These are phyloP conservation scores for Tenualosa thibaudeaui DNA, from an alignment of 2,797 vertebrate species.

Conservation along the genomic window DNA sequence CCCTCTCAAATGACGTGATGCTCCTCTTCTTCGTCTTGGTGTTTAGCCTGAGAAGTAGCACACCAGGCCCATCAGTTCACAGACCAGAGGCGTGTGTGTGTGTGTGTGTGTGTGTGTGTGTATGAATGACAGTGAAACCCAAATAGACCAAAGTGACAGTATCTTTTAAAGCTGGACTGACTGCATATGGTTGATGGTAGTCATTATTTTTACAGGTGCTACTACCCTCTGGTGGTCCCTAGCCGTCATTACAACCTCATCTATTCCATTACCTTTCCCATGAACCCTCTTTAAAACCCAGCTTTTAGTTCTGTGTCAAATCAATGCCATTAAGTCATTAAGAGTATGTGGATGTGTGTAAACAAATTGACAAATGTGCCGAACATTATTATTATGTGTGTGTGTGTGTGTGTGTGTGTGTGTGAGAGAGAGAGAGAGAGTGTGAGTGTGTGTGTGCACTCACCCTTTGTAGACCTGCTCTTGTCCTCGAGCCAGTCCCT, in stretches of 20 bases:
- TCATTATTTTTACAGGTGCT: background rate
- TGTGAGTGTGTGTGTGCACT: conserved; percentile 34
- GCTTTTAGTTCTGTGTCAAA: too few relatives aligned
- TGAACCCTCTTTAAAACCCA: too few relatives aligned
- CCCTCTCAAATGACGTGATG: conserved; percentile 79
- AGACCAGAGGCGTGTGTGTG: background rate
- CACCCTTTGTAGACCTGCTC: conserved; percentile 85
- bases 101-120: background rate
- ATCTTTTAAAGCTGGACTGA: background rate
- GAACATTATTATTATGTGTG: background rate
- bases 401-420: background rate
- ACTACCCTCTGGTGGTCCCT: background rate
- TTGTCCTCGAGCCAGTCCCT: conserved; percentile 77
- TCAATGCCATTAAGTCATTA: background rate
- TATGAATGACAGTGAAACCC: background rate
- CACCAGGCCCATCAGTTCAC: too few relatives aligned
- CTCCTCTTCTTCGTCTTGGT: conserved; percentile 81
- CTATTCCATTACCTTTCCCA: background rate
- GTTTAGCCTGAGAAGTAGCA: conserved; percentile 66
- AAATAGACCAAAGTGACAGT: background rate
- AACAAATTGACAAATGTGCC: background rate
- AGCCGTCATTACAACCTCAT: background rate
- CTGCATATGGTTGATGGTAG: background rate
- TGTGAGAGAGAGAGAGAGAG: too few relatives aligned
- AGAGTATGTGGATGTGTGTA: background rate